These are phyloP conservation scores for Apteryx owenii DNA, from an alignment of 2,113 vertebrate species.

Conservation along the genomic window DNA sequence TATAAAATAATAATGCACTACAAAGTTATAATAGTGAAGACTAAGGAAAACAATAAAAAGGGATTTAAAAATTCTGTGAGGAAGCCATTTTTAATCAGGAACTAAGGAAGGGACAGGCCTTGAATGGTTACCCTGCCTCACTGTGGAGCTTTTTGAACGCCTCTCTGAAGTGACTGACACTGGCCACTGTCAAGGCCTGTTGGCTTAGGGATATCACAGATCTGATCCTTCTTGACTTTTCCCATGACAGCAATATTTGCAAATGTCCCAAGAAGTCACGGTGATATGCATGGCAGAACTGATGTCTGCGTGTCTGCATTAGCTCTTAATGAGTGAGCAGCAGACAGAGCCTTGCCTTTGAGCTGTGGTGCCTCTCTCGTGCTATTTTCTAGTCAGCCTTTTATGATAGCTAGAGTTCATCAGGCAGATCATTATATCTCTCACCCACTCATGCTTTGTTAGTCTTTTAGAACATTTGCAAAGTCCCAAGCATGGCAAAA, in stretches of 20 bases:
- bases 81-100: fast-evolving
- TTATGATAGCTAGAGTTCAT: background rate
- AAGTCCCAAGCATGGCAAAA: background rate
- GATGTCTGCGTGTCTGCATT: background rate
- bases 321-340: background rate
- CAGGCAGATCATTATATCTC: background rate
- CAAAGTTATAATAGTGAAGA: background rate
- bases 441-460: background rate
- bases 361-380: fast-evolving
- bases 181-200: background rate
- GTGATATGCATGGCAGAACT: background rate
- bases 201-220: background rate
- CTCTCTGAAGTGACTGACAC: background rate
- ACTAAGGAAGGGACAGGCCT: background rate
- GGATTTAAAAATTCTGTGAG: background rate
- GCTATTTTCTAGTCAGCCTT: background rate
- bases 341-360: background rate
- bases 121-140: background rate
- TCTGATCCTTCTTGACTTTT: background rate
- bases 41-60: background rate
- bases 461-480: background rate
- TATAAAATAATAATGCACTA: background rate
- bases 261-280: background rate
- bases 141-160: background rate
- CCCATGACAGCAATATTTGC: fast-evolving